Evolutionary conservation across 2,797 vertebrate species (phyloP).

Genomic region (Chromobotia macracanthus): DNA sequence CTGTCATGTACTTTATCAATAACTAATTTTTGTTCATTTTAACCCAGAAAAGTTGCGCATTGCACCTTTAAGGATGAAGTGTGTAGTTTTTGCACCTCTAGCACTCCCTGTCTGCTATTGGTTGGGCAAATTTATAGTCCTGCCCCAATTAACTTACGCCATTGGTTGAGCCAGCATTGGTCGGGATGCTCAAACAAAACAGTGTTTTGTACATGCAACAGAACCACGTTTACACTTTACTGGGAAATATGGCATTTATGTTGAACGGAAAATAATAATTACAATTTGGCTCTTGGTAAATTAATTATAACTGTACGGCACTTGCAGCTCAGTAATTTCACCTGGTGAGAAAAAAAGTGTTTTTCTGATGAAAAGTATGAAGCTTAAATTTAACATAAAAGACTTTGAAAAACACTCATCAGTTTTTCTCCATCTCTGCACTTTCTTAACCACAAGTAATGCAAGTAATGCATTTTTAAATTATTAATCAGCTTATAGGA

Average conservation of each 20-base stretch:
- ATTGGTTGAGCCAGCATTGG: background rate
- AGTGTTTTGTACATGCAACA: background rate
- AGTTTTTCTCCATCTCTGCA: conserved; percentile 25
- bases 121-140: background rate
- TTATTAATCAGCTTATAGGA: conserved; percentile 72
- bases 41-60: too few relatives aligned
- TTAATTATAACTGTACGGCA: conserved; percentile 24
- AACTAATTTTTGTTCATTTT: too few relatives aligned
- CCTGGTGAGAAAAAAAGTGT: background rate
- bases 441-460: conserved; percentile 70
- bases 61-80: background rate
- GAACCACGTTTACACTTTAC: background rate
- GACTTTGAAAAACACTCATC: conserved; percentile 28
- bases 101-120: background rate
- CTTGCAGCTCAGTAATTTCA: background rate
- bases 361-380: background rate
- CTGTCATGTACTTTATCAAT: too few relatives aligned
- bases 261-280: conserved; percentile 12
- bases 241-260: background rate
- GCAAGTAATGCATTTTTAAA: conserved; percentile 65
- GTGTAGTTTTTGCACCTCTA: background rate
- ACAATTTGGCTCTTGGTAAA: conserved; percentile 5
- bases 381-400: conserved; percentile 11
- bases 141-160: background rate
- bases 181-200: background rate